phyloP scores from a whole-genome alignment of 2,113 vertebrate species.

The Aptenodytes forsteri region DNA sequence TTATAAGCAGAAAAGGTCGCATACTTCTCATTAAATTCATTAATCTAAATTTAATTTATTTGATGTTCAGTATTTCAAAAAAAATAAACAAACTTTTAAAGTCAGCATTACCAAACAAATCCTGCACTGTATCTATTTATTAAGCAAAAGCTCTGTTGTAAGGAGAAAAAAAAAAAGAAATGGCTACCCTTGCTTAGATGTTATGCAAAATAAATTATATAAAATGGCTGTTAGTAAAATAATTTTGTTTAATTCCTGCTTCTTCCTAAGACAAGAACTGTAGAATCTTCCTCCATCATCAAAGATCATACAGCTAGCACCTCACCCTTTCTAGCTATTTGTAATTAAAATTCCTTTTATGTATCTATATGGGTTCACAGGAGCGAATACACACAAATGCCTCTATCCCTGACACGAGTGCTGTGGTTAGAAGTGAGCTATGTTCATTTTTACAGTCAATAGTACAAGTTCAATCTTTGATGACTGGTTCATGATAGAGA shows the following conservation, averaged over 20 bases:
- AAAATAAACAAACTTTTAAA: neutral
- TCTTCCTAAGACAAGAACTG: neutral
- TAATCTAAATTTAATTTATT: slow-evolving; percentile 18
- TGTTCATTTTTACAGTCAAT: neutral
- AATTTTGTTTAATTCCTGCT: neutral
- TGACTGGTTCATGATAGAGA: neutral
- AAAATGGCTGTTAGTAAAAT: neutral
- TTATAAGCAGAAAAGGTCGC: slow-evolving; percentile 44
- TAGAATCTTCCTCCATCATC: neutral
- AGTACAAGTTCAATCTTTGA: neutral
- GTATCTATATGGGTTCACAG: neutral
- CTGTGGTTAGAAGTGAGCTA: neutral
- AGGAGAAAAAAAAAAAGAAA: neutral
- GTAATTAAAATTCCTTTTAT: neutral
- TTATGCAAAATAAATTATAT: neutral
- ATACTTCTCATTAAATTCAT: neutral
- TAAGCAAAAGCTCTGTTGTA: neutral
- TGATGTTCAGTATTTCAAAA: neutral
- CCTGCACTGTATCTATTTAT: neutral
- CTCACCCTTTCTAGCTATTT: neutral
- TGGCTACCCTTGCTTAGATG: neutral
- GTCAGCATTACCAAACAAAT: neutral
- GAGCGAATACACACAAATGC: neutral
- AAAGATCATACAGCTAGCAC: neutral
- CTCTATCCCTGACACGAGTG: neutral